Conservation (phyloP, 2,113 vertebrate species). For the Sporophila hypoxantha region DNA sequence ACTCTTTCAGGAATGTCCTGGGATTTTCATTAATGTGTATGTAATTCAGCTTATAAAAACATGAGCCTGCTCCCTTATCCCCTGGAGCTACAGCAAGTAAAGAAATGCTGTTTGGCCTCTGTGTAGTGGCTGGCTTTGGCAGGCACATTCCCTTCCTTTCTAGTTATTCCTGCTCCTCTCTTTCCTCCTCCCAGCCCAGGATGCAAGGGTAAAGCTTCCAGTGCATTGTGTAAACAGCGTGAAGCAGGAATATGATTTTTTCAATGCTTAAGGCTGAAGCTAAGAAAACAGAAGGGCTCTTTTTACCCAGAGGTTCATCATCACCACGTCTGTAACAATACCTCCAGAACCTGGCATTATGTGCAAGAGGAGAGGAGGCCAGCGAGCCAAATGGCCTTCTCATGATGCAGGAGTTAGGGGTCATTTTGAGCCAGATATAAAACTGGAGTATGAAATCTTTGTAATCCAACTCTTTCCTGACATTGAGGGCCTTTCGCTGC, state of each 20-base stretch:
- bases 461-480: background rate
- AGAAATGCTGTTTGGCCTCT: background rate
- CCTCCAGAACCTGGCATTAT: background rate
- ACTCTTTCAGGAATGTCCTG: conserved; percentile 19
- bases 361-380: background rate
- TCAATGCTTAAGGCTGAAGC: background rate
- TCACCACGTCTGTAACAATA: background rate
- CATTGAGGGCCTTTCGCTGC: background rate
- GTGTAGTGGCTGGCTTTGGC: background rate
- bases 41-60: conserved; percentile 42
- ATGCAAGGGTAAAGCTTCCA: background rate
- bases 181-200: background rate
- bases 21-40: conserved; percentile 37
- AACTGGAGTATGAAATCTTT: background rate
- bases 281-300: background rate
- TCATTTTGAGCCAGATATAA: background rate
- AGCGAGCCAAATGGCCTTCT: background rate
- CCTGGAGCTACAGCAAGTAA: background rate
- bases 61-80: conserved; percentile 5
- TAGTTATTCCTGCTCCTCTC: background rate
- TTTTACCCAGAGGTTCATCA: rapidly evolving
- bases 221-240: rapidly evolving
- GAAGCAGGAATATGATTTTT: background rate
- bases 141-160: background rate
- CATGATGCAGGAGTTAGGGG: background rate